A percentile compares a stretch with the other conserved stretches of the same genome.
phyloP scores from a whole-genome alignment of 2,113 vertebrate species.

The Bos indicus region DNA sequence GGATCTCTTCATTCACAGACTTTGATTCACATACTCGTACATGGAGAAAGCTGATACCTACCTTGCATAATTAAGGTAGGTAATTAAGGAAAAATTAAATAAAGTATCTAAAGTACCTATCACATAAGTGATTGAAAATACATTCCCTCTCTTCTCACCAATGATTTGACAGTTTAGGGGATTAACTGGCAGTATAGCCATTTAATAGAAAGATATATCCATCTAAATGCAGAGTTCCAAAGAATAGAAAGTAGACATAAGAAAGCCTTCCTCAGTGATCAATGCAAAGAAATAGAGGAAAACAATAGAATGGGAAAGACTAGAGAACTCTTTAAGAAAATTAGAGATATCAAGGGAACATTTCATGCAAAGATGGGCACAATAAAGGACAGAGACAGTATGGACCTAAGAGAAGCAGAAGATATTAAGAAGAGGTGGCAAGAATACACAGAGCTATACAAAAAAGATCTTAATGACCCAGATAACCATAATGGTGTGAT shows the following conservation, averaged over 20 bases:
- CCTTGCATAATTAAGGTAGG: not conserved
- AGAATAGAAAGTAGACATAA: not conserved
- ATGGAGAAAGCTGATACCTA: not conserved
- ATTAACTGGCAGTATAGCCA: not conserved
- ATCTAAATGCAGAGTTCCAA: not conserved
- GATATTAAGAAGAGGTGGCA: not conserved
- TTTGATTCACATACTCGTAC: not conserved
- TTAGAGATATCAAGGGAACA: not conserved
- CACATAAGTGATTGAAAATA: not conserved
- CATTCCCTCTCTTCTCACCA: not conserved
- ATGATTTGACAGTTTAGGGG: not conserved
- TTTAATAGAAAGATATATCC: not conserved
- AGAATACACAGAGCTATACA: not conserved
- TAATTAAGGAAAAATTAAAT: not conserved
- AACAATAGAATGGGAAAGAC: not conserved
- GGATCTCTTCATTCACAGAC: not conserved
- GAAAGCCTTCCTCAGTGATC: not conserved
- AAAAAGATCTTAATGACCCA: not conserved
- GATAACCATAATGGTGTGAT: not conserved
- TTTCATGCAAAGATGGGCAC: not conserved
- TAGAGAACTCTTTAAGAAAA: not conserved
- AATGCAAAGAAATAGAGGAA: not conserved
- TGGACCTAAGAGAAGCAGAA: not conserved
- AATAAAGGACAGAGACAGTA: not conserved
- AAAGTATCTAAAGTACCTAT: not conserved